Conservation (phyloP, 2,113 vertebrate species). For the Mesembrinibis cayennensis region DNA sequence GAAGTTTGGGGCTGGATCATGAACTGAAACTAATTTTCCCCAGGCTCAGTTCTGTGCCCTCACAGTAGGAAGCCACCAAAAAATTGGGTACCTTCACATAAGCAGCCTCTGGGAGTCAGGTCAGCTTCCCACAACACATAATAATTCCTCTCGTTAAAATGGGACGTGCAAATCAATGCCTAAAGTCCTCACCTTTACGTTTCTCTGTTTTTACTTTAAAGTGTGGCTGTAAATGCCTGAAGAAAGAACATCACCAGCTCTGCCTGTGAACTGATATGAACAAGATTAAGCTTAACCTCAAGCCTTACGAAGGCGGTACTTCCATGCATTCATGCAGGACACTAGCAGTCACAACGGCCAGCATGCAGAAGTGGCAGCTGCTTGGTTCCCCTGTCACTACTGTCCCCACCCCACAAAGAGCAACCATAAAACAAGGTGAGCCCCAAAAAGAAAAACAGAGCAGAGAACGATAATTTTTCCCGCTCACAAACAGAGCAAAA, state of each 20-base stretch:
- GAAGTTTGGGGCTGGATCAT: slow-evolving; percentile 42
- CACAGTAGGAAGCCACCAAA: slow-evolving; percentile 29
- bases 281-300: neutral
- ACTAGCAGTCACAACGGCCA: neutral
- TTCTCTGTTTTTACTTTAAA: slow-evolving; percentile 33
- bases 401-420: neutral
- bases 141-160: slow-evolving; percentile 52
- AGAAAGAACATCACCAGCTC: neutral
- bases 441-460: neutral
- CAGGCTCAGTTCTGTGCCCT: slow-evolving; percentile 5
- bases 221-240: slow-evolving; percentile 25
- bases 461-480: neutral
- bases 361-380: neutral
- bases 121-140: slow-evolving; percentile 55
- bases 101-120: slow-evolving; percentile 43
- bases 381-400: neutral
- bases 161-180: neutral
- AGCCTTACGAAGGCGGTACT: neutral
- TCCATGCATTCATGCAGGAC: neutral
- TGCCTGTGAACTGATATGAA: neutral
- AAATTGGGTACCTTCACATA: slow-evolving; percentile 22
- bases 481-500: neutral
- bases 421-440: neutral
- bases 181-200: slow-evolving; percentile 14
- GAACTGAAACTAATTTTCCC: slow-evolving; percentile 55